Evolutionary conservation across 2,113 vertebrate genomes (phyloP).

Genomic region (Callipepla squamata): DNA sequence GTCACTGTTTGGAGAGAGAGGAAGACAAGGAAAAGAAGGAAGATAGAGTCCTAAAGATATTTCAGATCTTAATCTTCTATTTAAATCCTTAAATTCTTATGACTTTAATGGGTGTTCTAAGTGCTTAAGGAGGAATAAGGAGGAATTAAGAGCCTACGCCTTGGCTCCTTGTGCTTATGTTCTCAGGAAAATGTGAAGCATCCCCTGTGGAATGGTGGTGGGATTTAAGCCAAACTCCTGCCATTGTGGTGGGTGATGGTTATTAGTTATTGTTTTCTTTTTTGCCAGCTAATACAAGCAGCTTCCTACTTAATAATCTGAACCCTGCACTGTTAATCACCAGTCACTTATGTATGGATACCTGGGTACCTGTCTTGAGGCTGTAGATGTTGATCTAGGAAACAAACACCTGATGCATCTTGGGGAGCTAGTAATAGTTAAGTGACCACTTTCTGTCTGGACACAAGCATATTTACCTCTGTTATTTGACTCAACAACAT

Average conservation of each 20-base stretch:
- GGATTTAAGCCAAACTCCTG: not conserved
- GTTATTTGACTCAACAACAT: not conserved
- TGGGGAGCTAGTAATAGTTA: not conserved
- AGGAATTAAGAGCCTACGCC: not conserved
- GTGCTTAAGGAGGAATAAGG: constrained; percentile 14
- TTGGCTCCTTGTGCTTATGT: not conserved
- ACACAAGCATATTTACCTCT: not conserved
- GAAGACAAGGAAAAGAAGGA: not conserved
- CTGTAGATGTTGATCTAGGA: not conserved
- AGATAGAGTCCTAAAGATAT: constrained; percentile 9
- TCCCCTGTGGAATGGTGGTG: not conserved
- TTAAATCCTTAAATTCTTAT: constrained; percentile 31
- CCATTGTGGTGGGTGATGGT: not conserved
- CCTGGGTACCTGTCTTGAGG: not conserved
- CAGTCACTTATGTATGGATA: accelerated
- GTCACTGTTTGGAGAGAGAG: not conserved
- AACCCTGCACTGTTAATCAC: not conserved
- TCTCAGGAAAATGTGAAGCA: not conserved
- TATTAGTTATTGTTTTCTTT: not conserved
- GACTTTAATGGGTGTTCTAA: not conserved
- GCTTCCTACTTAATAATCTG: not conserved
- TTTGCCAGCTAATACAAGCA: not conserved
- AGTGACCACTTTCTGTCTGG: not conserved
- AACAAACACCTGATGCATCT: not conserved
- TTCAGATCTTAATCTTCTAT: constrained; percentile 41